These are phyloP conservation scores for Hymenochirus boettgeri DNA, from an alignment of 2,113 vertebrate species.

Conservation along the genomic window DNA sequence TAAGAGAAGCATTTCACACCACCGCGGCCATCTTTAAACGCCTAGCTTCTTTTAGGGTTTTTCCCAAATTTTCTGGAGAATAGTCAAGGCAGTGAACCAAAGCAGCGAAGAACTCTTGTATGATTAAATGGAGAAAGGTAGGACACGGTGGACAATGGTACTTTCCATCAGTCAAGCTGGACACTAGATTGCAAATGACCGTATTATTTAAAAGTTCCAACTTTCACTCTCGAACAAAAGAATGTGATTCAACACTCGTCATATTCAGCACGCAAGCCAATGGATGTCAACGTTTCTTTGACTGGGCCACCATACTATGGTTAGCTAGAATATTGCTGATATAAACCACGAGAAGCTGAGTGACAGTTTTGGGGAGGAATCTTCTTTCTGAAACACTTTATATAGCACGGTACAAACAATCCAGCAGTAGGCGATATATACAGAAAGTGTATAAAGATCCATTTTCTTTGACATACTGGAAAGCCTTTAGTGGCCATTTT, in stretches of 20 bases:
- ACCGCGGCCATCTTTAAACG: neutral
- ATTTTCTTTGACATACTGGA: slow-evolving; percentile 51
- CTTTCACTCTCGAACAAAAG: slow-evolving; percentile 44
- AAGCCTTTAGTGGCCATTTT: slow-evolving; percentile 36
- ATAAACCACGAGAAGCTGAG: slow-evolving; percentile 54
- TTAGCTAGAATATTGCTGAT: slow-evolving; percentile 47
- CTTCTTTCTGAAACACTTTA: slow-evolving; percentile 3
- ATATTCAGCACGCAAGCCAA: slow-evolving; percentile 3
- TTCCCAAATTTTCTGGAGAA: slow-evolving; percentile 21
- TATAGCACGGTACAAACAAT: neutral
- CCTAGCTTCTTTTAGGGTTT: slow-evolving; percentile 42
- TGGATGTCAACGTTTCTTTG: neutral
- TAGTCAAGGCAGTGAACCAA: slow-evolving; percentile 51
- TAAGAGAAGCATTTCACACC: slow-evolving; percentile 47
- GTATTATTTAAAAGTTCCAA: slow-evolving; percentile 44
- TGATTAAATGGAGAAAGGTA: slow-evolving; percentile 55
- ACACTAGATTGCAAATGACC: slow-evolving; percentile 20
- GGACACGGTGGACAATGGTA: slow-evolving; percentile 1
- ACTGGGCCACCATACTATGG: slow-evolving; percentile 42
- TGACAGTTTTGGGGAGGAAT: slow-evolving; percentile 56
- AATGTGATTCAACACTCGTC: slow-evolving; percentile 7
- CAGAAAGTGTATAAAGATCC: slow-evolving; percentile 14
- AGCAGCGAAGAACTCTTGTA: slow-evolving; percentile 62
- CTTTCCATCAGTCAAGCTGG: slow-evolving; percentile 40
- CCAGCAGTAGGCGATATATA: slow-evolving; percentile 62